Evolutionary conservation across 2,888 invertebrate genomes (phyloP), one percentile per base, ranked within the genome.

Genomic region (Acheta domesticus): DNA sequence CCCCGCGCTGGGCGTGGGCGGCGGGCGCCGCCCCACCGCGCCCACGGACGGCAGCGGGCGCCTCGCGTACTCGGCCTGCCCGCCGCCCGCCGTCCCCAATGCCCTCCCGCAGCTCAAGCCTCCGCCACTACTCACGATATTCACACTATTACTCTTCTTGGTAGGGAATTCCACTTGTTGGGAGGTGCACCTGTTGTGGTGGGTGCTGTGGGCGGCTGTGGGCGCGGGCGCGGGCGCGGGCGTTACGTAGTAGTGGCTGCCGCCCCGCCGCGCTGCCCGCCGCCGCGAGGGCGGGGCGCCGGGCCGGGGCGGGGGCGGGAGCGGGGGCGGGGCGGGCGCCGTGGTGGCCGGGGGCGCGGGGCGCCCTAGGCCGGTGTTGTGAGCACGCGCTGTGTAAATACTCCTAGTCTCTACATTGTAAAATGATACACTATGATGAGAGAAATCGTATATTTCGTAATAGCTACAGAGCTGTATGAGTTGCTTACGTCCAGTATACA

Each of bases 171-270:
- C 36, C 36, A 36, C 36, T 36, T 36, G 36, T 8, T 36, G 36
- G 36, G 75, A 14, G 36, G 21, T 36, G 77, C 77, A 19, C n/a
- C 77, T 20, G 76, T 77, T n/a, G 77, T 77, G 50, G 50, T 48
- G 77, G 48, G 48, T 73, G 49, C 77, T 73, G 48, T 48, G 12
- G 49, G 23, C 48, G n/a, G 49, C 48, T n/a, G 49, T 23, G 49
- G 20, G 48, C 62, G 77, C n/a, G 19, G 62, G 16, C 62, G n/a
- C 21, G 74, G 50, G 36, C 23, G 36, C 78, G 78, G 23, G 78
- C 48, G 74, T 36, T 36, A 36, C 36, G 36, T 36, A 36, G 36
- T 36, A 36, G 73, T 48, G 49, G 74, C 48, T 74, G 19, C 48
- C n/a, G n/a, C n/a, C 36, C 49, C 50, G 19, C 50, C 48, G 49